Evolutionary conservation across 1,140 invertebrate species (phyloP).

Genomic region (Zaprionus camerounensis): DNA sequence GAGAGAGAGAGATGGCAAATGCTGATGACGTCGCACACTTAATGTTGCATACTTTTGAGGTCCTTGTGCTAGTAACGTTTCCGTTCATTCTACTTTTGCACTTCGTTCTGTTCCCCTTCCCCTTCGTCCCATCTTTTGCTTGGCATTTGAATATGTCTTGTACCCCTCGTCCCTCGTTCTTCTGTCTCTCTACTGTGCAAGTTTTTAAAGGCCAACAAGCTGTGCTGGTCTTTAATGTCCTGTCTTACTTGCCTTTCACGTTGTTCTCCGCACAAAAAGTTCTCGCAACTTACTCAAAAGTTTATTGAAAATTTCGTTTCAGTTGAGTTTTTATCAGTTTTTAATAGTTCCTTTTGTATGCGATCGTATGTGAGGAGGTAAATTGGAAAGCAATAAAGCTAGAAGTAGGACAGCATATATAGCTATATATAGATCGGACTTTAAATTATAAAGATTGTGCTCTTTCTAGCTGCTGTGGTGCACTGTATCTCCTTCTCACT

Average conservation of each 20-base stretch:
- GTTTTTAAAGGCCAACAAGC: neutral
- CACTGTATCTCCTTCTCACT: neutral
- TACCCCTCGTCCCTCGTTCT: constrained; percentile 1
- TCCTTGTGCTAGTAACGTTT: constrained; percentile 81
- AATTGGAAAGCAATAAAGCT: neutral
- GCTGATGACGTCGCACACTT: constrained; percentile 62
- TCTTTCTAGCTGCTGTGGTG: neutral
- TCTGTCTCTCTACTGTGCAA: neutral
- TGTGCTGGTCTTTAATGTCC: neutral
- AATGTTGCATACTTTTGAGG: constrained; percentile 80
- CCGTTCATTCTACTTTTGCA: constrained; percentile 73
- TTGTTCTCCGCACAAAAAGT: neutral
- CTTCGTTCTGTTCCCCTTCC: constrained; percentile 34
- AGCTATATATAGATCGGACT: neutral
- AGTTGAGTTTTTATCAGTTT: neutral
- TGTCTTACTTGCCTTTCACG: neutral
- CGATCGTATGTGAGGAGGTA: neutral
- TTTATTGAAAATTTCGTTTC: neutral
- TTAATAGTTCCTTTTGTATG: neutral
- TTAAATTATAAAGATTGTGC: neutral
- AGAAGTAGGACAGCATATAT: neutral
- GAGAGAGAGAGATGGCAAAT: neutral
- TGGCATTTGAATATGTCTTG: constrained; percentile 24
- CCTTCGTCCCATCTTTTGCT: neutral
- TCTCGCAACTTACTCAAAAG: neutral